phyloP scores from a whole-genome alignment of 1,140 invertebrate genomes.

The Mactra quadrangularis region DNA sequence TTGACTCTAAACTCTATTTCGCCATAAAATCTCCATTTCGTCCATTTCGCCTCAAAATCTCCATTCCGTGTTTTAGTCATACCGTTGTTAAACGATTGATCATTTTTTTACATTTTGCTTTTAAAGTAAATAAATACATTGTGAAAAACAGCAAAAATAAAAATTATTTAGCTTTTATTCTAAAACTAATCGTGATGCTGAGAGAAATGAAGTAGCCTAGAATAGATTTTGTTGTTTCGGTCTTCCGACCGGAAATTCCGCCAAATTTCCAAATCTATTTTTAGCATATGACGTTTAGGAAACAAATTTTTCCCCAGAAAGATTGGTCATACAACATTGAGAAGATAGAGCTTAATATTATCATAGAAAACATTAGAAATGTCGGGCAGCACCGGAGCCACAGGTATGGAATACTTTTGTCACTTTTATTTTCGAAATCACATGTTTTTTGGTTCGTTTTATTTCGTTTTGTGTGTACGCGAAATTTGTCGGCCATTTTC shows the following conservation, averaged over 20 bases:
- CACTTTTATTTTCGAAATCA: background rate
- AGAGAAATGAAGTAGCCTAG: too few relatives aligned
- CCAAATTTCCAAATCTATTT: constrained; percentile 21
- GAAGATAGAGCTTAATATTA: background rate
- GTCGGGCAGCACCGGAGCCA: background rate
- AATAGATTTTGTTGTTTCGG: too few relatives aligned
- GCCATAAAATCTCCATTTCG: too few relatives aligned
- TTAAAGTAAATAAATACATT: too few relatives aligned
- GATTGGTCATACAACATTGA: background rate
- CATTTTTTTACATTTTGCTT: too few relatives aligned
- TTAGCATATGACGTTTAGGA: constrained; percentile 52
- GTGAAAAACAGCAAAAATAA: too few relatives aligned
- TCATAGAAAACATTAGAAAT: background rate
- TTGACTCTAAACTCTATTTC: too few relatives aligned
- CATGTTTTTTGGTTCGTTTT: background rate
- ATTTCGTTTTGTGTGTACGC: background rate
- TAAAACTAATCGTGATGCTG: too few relatives aligned
- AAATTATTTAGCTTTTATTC: too few relatives aligned
- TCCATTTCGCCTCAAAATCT: too few relatives aligned
- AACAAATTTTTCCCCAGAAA: constrained; percentile 1
- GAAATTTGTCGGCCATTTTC: background rate
- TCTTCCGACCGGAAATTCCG: constrained; percentile 12
- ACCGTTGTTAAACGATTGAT: too few relatives aligned
- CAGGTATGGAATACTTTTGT: background rate
- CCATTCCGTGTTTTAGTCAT: too few relatives aligned